Base-by-base conservation (phyloP, 2,888 invertebrate genomes). In the Acanthopleura granulata region DNA sequence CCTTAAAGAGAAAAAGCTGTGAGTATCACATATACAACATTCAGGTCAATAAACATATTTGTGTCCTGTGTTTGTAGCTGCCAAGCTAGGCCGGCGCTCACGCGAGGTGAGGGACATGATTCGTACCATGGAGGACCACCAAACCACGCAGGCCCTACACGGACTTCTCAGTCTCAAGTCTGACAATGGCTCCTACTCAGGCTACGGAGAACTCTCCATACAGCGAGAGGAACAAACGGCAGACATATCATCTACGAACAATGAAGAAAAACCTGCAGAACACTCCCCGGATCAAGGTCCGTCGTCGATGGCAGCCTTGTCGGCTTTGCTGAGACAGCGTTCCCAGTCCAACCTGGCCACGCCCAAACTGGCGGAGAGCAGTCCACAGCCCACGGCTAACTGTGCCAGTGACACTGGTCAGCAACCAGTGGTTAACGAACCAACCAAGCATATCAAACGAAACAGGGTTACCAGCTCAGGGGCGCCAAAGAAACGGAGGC, bases 71-170 rank as follows among this genome's bases (percentile, higher is more conserved):
- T 57, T 79, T 80, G 6, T 75, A 87, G 90, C 90, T 79, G 90
- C 90, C 40, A 90, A 90, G 75, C 83, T 90, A 66, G 90, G 90
- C 27, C 83, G 90, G 6, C 83, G 89, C n/a, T 88, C 87, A 1
- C 79, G 89, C 57, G 88, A 90, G 78, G 89, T 90, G 90, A 80
- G 89, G 49, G 90, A 89, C 74, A 85, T 89, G 85, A 89, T 90
- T 61, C 84, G 88, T 27, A 89, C 87, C 72, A 90, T 90, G 57
- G 90, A 90, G 77, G 89, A 90, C 82, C 87, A 88, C 1, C 89
- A 89, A 82, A 90, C 89, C 50, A 89, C 89, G 61, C 89, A 90
- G 80, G 90, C 90, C 9, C 80, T 90, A 51, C 89, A 89, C 74
- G 90, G 89, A 51, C 84, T 90, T n/a, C 82, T 90, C 27, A 89